These are phyloP conservation scores for Terrapene triunguis DNA, from an alignment of 2,113 vertebrate species.

Conservation along the genomic window DNA sequence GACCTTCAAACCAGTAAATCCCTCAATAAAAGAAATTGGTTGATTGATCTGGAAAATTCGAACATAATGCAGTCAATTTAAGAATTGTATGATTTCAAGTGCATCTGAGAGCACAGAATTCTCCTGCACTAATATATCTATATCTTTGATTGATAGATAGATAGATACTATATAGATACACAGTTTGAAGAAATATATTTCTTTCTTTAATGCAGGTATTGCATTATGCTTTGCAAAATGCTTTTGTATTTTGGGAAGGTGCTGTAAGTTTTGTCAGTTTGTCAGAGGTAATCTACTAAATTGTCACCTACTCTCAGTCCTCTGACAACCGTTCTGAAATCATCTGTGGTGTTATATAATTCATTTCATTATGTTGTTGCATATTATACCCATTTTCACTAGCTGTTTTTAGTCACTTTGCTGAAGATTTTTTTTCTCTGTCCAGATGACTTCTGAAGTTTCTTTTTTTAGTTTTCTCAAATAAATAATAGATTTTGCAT, in stretches of 20 bases:
- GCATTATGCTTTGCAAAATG: constrained; percentile 20
- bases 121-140: constrained; percentile 7
- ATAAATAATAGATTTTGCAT: background rate
- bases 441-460: background rate
- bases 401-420: background rate
- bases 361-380: background rate
- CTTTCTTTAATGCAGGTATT: background rate
- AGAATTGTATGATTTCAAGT: constrained; percentile 45
- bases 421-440: background rate
- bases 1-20: constrained; percentile 79
- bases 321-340: background rate
- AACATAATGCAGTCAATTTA: constrained; percentile 75
- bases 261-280: background rate
- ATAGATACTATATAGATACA: background rate
- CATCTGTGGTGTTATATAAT: background rate
- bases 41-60: constrained; percentile 73
- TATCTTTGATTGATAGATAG: background rate
- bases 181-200: background rate
- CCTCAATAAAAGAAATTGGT: constrained; percentile 66
- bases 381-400: background rate
- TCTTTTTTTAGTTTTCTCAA: background rate
- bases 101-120: constrained; percentile 7
- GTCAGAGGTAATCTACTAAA: background rate
- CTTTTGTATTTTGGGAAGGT: background rate
- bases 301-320: background rate